Evolutionary conservation across 2,113 vertebrate species (phyloP), one percentile per base, ranked within the genome.

Genomic region (Gobio gobio): DNA sequence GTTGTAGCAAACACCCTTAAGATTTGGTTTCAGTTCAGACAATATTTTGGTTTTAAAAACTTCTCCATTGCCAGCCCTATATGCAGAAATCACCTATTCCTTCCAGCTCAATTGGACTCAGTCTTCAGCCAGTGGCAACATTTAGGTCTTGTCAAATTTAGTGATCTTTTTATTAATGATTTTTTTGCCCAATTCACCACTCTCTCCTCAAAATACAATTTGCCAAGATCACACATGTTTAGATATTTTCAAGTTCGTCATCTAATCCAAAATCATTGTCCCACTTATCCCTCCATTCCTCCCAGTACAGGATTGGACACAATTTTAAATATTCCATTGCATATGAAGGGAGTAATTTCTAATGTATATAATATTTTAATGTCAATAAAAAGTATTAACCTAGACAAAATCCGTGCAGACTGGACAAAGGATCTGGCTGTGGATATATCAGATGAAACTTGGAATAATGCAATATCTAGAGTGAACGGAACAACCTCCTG

Each of bases 1-100:
- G 63, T 68, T 2, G 45, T 68, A 68, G 10, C 2, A 63, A 64
- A 63, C 29, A 64, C 24, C 12, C 61, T 82, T n/a, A 33, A 64
- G 59, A 82, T 54, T 33, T 68, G 78, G 78, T 12, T 45, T 20
- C 43, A 66, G 26, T 66, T 66, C 26, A 81, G 78, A 49, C 10
- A 20, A 49, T 26, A 14, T 26, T 66, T 81, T 63, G 26, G 20
- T 66, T 68, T 82, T 10, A 82, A 64, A 68, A 63, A 54, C 22
- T 68, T 54, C 63, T 68, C 43, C 5, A 45, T 64, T 43, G 36
- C n/a, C 43, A 64, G 78, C 13, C n/a, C 78, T 26, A 29, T 47
- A 45, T 80, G 78, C 33, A 80, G 45, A 13, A 47, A 26, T 24
- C 78, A 79, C 78, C 7, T 80, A 18, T 80, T 81, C 14, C 43